phyloP scores from a whole-genome alignment of 1,140 invertebrate genomes.

The Pogonomyrmex barbatus region DNA sequence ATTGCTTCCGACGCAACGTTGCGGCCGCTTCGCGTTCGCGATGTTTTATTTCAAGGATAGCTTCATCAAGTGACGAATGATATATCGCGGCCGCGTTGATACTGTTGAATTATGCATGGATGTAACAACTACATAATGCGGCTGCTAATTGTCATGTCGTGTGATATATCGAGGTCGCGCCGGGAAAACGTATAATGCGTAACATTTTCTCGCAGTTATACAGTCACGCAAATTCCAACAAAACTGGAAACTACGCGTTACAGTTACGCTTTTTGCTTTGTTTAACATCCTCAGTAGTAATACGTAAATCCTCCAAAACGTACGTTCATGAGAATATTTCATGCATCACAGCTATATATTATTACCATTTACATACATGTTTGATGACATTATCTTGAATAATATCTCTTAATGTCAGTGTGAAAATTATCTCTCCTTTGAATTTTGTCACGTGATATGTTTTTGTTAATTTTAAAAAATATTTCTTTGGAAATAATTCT shows the following conservation, averaged over 20 bases:
- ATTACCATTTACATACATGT: not conserved
- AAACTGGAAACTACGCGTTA: not conserved
- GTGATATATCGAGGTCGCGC: conserved; percentile 46
- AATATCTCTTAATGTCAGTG: not conserved
- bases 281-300: conserved; percentile 6
- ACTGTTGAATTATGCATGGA: conserved; percentile 58
- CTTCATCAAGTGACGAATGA: conserved; percentile 59
- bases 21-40: not conserved
- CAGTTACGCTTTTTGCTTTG: not conserved
- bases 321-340: not conserved
- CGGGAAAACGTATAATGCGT: conserved; percentile 27
- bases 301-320: not conserved
- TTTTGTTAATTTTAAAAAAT: not conserved
- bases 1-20: conserved; percentile 19
- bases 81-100: conserved; percentile 47
- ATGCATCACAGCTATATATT: not conserved
- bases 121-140: conserved; percentile 54
- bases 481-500: not conserved
- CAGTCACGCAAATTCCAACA: not conserved
- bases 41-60: conserved; percentile 48
- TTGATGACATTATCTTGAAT: not conserved
- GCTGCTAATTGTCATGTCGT: conserved; percentile 53
- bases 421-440: not conserved
- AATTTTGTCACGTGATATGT: not conserved
- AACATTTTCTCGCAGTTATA: conserved; percentile 38